phyloP scores from a whole-genome alignment of 2,888 invertebrate genomes.

The Athalia rosae region DNA sequence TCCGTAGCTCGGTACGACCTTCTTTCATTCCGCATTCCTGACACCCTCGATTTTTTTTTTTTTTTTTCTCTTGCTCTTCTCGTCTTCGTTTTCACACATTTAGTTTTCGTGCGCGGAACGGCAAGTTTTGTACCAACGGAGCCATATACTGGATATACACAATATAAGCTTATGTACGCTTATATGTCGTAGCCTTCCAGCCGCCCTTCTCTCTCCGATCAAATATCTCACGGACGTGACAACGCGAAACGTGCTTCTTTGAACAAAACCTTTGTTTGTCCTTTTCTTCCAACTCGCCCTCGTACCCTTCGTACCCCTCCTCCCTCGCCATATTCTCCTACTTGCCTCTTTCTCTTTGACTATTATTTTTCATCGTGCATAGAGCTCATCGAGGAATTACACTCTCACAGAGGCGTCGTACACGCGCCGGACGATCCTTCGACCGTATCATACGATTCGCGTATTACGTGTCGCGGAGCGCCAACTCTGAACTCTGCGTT shows the following conservation, averaged over 20 bases:
- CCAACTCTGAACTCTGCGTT: no score
- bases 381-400: constrained; percentile 13
- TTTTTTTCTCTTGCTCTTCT: not conserved
- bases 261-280: constrained; percentile 28
- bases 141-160: not conserved
- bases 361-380: not conserved
- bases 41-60: not conserved
- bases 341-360: not conserved
- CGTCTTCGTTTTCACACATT: constrained; percentile 15
- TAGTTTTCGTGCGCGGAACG: not conserved
- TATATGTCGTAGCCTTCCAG: not conserved
- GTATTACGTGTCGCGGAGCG: not conserved
- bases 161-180: constrained; percentile 5
- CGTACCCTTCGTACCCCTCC: not conserved
- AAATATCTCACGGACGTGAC: constrained; percentile 37
- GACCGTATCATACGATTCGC: not conserved
- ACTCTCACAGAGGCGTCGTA: not conserved
- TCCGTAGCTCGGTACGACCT: no score
- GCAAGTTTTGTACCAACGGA: not conserved
- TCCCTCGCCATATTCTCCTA: not conserved
- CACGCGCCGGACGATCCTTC: not conserved
- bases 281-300: not conserved
- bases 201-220: constrained; percentile 28
- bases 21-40: not conserved
- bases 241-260: constrained; percentile 27